Evolutionary conservation across 2,888 invertebrate genomes (phyloP).

Genomic region (Dorcus parallelipipedus): DNA sequence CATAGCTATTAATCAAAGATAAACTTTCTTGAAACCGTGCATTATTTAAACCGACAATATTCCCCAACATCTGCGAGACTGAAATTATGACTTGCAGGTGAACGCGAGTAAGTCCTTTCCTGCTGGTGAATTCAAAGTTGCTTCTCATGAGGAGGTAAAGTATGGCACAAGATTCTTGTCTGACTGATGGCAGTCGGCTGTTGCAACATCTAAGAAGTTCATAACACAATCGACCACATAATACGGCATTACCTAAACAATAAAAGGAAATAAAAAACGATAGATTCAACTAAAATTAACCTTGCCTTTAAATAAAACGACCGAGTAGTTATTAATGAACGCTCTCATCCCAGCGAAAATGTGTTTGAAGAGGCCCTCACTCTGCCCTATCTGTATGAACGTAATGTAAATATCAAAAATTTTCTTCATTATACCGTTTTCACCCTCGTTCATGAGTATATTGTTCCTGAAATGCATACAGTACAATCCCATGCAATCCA

Average conservation of each 20-base stretch:
- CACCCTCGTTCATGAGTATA: slow-evolving; percentile 57
- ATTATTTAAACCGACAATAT: slow-evolving; percentile 85
- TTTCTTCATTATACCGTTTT: slow-evolving; percentile 74
- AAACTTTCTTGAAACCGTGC: slow-evolving; percentile 93
- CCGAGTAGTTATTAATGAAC: slow-evolving; percentile 87
- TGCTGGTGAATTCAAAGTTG: slow-evolving; percentile 85
- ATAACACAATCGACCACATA: slow-evolving; percentile 79
- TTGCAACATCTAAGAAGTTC: slow-evolving; percentile 81
- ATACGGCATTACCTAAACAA: slow-evolving; percentile 65
- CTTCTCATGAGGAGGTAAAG: slow-evolving; percentile 90
- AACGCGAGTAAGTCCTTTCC: slow-evolving; percentile 82
- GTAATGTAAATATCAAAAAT: slow-evolving; percentile 82
- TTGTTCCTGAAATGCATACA: slow-evolving; percentile 69
- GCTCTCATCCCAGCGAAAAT: slow-evolving; percentile 88
- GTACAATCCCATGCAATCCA: slow-evolving; percentile 85
- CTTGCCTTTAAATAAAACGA: slow-evolving; percentile 76
- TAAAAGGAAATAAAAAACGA: background rate
- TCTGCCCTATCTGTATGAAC: slow-evolving; percentile 86
- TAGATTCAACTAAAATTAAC: background rate
- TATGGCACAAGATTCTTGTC: slow-evolving; percentile 89
- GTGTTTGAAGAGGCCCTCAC: slow-evolving; percentile 85
- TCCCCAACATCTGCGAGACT: slow-evolving; percentile 90
- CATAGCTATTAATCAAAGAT: slow-evolving; percentile 89
- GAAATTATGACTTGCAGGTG: slow-evolving; percentile 94
- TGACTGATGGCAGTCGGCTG: slow-evolving; percentile 76